These are phyloP conservation scores for Timema podura DNA, from an alignment of 2,888 invertebrate genomes.

Conservation along the genomic window DNA sequence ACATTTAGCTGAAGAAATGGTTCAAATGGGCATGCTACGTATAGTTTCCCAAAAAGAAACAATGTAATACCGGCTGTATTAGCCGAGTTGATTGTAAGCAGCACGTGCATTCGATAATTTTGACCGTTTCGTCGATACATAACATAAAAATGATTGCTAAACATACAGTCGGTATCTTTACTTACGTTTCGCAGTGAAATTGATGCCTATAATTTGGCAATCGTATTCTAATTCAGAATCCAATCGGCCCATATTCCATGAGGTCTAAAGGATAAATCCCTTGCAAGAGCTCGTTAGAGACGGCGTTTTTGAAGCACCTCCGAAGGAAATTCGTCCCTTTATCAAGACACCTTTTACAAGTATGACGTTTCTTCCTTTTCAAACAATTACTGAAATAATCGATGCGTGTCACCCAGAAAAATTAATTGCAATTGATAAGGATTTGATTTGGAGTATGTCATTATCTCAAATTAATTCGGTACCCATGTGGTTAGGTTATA, in stretches of 20 bases:
- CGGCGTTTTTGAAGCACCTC: too few relatives aligned
- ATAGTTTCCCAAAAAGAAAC: neutral
- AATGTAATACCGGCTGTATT: neutral
- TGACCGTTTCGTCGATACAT: conserved; percentile 39
- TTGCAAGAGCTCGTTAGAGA: too few relatives aligned
- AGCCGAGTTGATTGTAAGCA: neutral
- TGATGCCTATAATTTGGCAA: conserved; percentile 28
- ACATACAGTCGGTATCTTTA: conserved; percentile 40
- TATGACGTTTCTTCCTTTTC: too few relatives aligned
- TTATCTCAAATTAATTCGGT: neutral
- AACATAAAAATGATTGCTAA: conserved; percentile 39
- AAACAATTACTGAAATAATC: too few relatives aligned
- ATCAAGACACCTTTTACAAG: too few relatives aligned
- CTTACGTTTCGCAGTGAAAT: conserved; percentile 32
- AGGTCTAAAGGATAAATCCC: too few relatives aligned
- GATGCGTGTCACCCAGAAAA: neutral
- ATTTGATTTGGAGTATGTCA: neutral
- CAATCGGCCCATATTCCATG: too few relatives aligned
- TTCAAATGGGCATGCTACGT: neutral
- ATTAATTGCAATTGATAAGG: neutral
- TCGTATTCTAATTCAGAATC: conserved; percentile 31
- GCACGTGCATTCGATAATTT: conserved; percentile 30
- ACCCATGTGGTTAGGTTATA: neutral
- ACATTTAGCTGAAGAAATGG: neutral
- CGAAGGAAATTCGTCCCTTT: too few relatives aligned